phyloP scores from a whole-genome alignment of 2,888 invertebrate species.

The Epiperipatus broadwayi region DNA sequence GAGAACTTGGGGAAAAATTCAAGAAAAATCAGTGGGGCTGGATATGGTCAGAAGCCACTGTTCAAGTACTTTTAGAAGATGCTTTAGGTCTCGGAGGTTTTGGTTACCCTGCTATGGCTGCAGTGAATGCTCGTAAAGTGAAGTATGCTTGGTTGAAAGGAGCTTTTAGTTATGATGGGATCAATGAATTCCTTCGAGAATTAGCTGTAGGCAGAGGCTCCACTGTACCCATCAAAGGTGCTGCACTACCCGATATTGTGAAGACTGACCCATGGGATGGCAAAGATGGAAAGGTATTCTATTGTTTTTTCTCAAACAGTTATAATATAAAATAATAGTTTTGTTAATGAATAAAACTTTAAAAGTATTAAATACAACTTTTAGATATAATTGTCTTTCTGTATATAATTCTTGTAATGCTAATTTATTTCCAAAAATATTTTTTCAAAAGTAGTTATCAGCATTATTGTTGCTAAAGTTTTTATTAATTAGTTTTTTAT shows the following conservation, averaged over 20 bases:
- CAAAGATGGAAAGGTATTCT: constrained; percentile 54
- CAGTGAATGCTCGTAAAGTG: constrained; percentile 86
- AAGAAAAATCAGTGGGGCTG: constrained; percentile 85
- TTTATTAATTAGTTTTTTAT: too few species aligned
- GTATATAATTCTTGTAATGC: too few species aligned
- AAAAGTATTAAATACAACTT: background rate
- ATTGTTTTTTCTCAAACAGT: constrained; percentile 31
- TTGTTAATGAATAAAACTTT: too few species aligned
- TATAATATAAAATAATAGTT: background rate
- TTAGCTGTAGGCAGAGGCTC: constrained; percentile 79
- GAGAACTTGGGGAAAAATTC: constrained; percentile 61
- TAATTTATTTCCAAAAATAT: too few species aligned
- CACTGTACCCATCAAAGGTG: constrained; percentile 66
- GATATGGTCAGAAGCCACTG: constrained; percentile 84
- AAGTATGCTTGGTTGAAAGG: constrained; percentile 82
- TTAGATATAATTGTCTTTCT: background rate
- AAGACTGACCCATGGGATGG: constrained; percentile 72
- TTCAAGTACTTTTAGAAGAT: constrained; percentile 62
- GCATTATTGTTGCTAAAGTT: too few species aligned
- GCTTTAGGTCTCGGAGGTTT: constrained; percentile 89
- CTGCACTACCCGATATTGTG: constrained; percentile 50
- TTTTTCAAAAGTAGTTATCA: too few species aligned
- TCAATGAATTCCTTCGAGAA: constrained; percentile 78
- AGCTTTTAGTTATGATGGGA: constrained; percentile 80
- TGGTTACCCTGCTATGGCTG: constrained; percentile 96